A percentile compares a stretch with the other conserved stretches of the same genome.
phyloP scores from a whole-genome alignment of 2,888 invertebrate species.

The Sarcophaga carnaria region DNA sequence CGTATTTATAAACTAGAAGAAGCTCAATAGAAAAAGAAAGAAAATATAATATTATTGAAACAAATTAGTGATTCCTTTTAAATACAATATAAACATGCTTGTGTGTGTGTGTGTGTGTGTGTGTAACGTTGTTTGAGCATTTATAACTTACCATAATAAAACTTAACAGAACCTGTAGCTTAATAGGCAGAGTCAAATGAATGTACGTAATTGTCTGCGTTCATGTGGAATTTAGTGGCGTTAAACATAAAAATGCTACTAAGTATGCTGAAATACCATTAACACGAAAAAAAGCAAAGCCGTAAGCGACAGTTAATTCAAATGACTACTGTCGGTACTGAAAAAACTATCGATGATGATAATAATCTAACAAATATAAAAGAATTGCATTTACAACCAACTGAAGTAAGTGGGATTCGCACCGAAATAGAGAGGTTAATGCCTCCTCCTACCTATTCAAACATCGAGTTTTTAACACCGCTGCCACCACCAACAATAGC shows the following conservation, averaged over 20 bases:
- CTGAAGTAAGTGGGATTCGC: not conserved
- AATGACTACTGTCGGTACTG: conserved; percentile 39
- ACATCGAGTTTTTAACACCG: conserved; percentile 26
- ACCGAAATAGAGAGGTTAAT: conserved; percentile 11
- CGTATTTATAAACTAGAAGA: not conserved
- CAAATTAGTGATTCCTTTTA: not conserved
- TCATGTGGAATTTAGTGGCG: not conserved
- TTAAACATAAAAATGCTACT: too few relatives aligned
- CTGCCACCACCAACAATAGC: conserved; percentile 28
- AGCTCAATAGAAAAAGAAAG: not conserved
- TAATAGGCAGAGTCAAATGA: not conserved
- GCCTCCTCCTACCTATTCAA: conserved; percentile 18
- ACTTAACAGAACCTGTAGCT: conserved; percentile 40
- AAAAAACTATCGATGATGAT: conserved; percentile 17
- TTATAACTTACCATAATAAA: not conserved
- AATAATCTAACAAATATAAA: conserved; percentile 9
- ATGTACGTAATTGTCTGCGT: not conserved
- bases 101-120: not conserved
- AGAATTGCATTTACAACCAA: conserved; percentile 27
- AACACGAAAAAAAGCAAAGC: too few relatives aligned
- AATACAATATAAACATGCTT: not conserved
- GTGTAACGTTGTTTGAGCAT: not conserved
- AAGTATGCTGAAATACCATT: too few relatives aligned
- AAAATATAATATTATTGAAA: not conserved
- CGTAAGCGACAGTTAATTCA: conserved; percentile 16